Evolutionary conservation across 2,888 invertebrate species (phyloP).

Genomic region (Bursaphelenchus okinawaensis): DNA sequence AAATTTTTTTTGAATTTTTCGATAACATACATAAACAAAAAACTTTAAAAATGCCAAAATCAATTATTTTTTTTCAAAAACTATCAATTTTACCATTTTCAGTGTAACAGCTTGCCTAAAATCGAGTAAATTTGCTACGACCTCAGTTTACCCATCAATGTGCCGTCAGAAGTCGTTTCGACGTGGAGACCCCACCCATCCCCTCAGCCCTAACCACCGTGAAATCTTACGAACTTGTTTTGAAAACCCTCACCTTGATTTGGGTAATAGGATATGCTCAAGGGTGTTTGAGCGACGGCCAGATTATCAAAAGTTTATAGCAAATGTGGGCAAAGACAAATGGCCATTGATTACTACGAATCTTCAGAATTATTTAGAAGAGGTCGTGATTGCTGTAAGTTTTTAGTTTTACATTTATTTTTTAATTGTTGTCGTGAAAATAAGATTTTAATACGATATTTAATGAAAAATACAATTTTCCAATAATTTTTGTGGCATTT

Average conservation of each 20-base stretch:
- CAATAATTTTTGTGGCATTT: too few species aligned
- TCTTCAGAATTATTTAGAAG: slow-evolving; percentile 47
- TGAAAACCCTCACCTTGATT: slow-evolving; percentile 53
- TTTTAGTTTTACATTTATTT: too few species aligned
- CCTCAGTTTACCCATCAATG: slow-evolving; percentile 1
- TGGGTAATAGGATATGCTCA: slow-evolving; percentile 39
- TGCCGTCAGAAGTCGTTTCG: slow-evolving; percentile 25
- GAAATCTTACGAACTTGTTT: slow-evolving; percentile 52
- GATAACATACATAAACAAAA: neutral
- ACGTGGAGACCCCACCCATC: slow-evolving; percentile 25
- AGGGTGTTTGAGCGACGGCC: slow-evolving; percentile 54
- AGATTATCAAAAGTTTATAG: slow-evolving; percentile 48
- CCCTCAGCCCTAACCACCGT: slow-evolving; percentile 21
- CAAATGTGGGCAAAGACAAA: slow-evolving; percentile 45
- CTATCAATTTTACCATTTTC: too few species aligned
- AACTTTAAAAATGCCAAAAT: neutral
- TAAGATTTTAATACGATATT: too few species aligned
- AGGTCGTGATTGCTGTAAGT: slow-evolving; percentile 47
- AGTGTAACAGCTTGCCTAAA: neutral
- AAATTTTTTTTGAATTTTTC: neutral
- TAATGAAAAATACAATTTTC: too few species aligned
- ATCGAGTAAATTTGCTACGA: slow-evolving; percentile 15
- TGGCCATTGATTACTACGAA: slow-evolving; percentile 39
- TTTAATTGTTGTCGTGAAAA: too few species aligned
- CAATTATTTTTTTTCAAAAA: neutral